Base-by-base conservation (phyloP, 2,113 vertebrate species). In the Hippolais icterina region DNA sequence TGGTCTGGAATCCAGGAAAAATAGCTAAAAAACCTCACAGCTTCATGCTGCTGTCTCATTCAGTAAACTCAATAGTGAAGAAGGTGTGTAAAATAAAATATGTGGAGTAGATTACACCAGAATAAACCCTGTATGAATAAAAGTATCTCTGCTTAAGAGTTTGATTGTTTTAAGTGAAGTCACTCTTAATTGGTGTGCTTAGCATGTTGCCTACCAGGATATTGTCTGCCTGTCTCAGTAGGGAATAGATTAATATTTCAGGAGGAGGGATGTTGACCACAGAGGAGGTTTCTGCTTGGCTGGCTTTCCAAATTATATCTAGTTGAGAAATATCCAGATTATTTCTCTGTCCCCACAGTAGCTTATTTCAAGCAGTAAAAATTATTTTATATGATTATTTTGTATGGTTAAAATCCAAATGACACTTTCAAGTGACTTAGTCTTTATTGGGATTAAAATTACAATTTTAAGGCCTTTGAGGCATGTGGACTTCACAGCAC, bases 401-500 rank as follows among this genome's bases (percentile, higher is more conserved):
- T 15, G 0, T 89, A 7, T 50, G 44, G 72, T 75, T 79, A 49
- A 91, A 75, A 57, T 83, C 33, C 24, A 72, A 16, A 61, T 65
- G 3, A 49, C 4, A 5, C 14, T 76, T 70, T 22, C 9, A 59
- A 66, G 37, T 42, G 5, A 54, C 6, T 70, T 50, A 41, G 18
- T 54, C 39, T 70, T 44, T 35, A 41, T 25, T 31, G 17, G 57
- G 27, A 59, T 52, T 50, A 53, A 90, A 85, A n/a, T 5, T 41
- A 25, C 4, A 61, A 8, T 59, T 89, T 79, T 61, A 50, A 64
- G 9, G 25, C 12, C 4, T 60, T 33, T 50, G 56, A 72, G 15
- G 11, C 9, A 52, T 39, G 27, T 0, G 0, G 29, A 31, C 14
- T 7, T n/a, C 27, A 60, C 13, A 54, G 33, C 41, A 39, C 11